Percentiles rank a stretch among this genome's conserved stretches.
Evolutionary conservation across 2,797 vertebrate genomes (phyloP).

Genomic region (Hemitrygon akajei): DNA sequence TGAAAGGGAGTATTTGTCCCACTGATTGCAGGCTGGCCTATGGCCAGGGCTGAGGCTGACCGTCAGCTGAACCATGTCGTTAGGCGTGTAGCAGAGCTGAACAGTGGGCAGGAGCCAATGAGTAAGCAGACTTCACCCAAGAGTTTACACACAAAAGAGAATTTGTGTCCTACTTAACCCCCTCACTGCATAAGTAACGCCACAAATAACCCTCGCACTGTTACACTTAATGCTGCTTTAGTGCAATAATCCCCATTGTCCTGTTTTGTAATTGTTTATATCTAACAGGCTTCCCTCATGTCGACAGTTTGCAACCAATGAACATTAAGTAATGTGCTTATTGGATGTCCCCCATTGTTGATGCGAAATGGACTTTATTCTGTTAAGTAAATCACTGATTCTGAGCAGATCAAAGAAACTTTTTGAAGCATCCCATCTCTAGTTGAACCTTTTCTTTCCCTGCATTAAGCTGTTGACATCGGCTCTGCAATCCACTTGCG

Average conservation of each 20-base stretch:
- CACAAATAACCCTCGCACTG: not conserved
- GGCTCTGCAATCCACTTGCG: not conserved
- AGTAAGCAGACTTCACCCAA: conserved; percentile 74
- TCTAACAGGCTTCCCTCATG: not conserved
- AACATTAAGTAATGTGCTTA: not conserved
- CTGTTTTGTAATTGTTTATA: not conserved
- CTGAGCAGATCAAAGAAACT: not conserved
- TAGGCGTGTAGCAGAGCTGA: conserved; percentile 47
- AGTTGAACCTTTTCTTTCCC: not conserved
- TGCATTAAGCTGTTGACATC: not conserved
- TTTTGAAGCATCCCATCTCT: not conserved
- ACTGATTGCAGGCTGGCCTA: conserved; percentile 91
- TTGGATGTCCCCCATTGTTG: not conserved
- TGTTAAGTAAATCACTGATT: not conserved
- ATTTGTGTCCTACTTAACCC: conserved; percentile 66
- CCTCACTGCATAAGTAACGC: conserved; percentile 63
- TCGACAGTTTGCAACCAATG: not conserved
- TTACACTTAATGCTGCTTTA: not conserved
- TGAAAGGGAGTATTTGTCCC: conserved; percentile 68
- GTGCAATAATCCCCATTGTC: not conserved
- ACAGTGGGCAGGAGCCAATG: conserved; percentile 60
- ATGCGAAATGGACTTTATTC: not conserved
- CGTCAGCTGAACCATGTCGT: conserved; percentile 98
- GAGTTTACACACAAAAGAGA: conserved; percentile 70
- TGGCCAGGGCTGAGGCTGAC: conserved; percentile 94